phyloP scores from a whole-genome alignment of 2,888 invertebrate genomes.

The Micropterix aruncella region DNA sequence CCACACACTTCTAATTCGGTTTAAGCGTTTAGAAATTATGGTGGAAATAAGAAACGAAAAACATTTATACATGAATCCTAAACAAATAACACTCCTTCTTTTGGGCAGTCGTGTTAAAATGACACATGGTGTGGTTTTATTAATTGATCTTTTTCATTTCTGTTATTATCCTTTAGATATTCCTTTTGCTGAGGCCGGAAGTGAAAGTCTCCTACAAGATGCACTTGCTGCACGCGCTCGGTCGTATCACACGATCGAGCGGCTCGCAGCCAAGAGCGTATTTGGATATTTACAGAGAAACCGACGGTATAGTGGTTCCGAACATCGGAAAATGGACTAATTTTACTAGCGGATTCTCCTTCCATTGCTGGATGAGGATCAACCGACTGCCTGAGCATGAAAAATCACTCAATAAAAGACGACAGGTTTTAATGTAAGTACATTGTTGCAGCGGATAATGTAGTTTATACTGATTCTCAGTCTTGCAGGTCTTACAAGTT shows the following conservation, averaged over 20 bases:
- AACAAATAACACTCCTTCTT: no score
- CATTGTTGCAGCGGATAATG: no score
- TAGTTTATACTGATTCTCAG: no score
- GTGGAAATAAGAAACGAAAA: not conserved
- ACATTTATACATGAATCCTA: no score
- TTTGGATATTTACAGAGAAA: conserved; percentile 29
- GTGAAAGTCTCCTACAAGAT: conserved; percentile 14
- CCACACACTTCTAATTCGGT: no score
- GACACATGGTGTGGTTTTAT: not conserved
- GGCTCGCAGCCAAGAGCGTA: conserved; percentile 28
- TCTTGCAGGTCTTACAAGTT: no score
- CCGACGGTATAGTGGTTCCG: conserved; percentile 37
- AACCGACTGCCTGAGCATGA: conserved; percentile 17
- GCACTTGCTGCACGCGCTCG: conserved; percentile 10
- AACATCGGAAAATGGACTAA: conserved; percentile 42
- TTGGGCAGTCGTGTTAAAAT: no score
- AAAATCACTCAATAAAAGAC: conserved; percentile 20
- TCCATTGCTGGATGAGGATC: conserved; percentile 40
- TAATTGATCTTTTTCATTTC: not conserved
- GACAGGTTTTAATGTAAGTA: conserved; percentile 31
- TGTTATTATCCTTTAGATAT: conserved; percentile 8
- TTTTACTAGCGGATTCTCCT: conserved; percentile 39
- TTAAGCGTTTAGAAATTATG: not conserved
- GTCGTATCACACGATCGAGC: conserved; percentile 11
- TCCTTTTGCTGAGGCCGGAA: conserved; percentile 22